Evolutionary conservation across 1,140 invertebrate species (phyloP).

Genomic region (Vollenhovia emeryi): DNA sequence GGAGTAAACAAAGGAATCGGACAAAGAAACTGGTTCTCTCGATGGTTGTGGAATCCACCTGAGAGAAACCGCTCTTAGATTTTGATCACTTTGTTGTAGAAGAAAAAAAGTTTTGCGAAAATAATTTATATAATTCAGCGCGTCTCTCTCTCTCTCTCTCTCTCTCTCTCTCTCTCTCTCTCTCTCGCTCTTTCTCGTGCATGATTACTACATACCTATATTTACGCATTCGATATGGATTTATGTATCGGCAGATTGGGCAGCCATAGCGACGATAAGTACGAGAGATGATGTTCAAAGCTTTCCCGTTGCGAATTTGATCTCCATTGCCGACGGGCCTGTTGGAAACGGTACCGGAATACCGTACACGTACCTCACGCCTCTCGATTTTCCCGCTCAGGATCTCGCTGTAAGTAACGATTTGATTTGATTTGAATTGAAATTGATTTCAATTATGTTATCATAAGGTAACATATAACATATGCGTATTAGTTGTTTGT

Average conservation of each 20-base stretch:
- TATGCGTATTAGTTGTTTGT: too few species aligned
- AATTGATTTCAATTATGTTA: too few species aligned
- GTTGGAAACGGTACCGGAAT: constrained; percentile 89
- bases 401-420: constrained; percentile 88
- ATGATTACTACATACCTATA: not conserved
- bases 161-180: too few species aligned
- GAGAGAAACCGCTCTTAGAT: not conserved
- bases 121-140: not conserved
- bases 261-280: constrained; percentile 91
- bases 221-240: not conserved
- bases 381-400: constrained; percentile 90
- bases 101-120: not conserved
- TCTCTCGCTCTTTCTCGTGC: too few species aligned
- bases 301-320: constrained; percentile 91
- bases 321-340: constrained; percentile 91
- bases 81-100: not conserved
- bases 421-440: not conserved
- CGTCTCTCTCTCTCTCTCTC: too few species aligned
- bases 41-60: not conserved
- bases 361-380: constrained; percentile 92
- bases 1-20: too few species aligned
- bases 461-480: too few species aligned
- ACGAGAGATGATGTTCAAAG: constrained; percentile 86
- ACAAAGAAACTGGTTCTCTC: too few species aligned
- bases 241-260: constrained; percentile 87